phyloP scores from a whole-genome alignment of 1,140 invertebrate species.

The Protaetia brevitarsis region DNA sequence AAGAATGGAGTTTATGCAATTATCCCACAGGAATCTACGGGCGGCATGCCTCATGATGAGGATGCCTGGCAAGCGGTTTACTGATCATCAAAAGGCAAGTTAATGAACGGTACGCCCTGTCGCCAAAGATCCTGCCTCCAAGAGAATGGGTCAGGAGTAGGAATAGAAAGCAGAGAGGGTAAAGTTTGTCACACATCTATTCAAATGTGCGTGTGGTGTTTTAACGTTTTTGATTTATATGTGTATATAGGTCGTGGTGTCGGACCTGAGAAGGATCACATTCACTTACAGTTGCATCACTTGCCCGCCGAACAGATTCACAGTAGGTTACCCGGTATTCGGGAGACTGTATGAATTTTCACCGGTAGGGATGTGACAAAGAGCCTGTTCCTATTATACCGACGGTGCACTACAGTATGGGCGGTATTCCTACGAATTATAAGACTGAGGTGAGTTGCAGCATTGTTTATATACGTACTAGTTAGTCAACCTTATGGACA shows the following conservation, averaged over 20 bases:
- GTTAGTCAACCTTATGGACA: too few species aligned
- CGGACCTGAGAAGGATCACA: constrained; percentile 96
- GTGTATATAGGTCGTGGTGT: too few species aligned
- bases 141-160: constrained; percentile 95
- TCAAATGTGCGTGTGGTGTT: too few species aligned
- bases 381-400: constrained; percentile 97
- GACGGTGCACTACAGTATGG: constrained; percentile 99
- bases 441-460: too few species aligned
- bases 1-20: constrained; percentile 99
- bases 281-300: constrained; percentile 94
- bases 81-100: constrained; percentile 93
- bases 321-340: constrained; percentile 75
- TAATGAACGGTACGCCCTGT: constrained; percentile 98
- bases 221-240: too few species aligned
- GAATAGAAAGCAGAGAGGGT: constrained; percentile 97
- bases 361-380: constrained; percentile 95
- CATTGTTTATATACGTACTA: too few species aligned
- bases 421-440: constrained; percentile 95
- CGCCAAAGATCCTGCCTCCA: constrained; percentile 96
- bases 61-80: constrained; percentile 93
- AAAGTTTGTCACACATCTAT: too few species aligned
- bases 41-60: constrained; percentile 96
- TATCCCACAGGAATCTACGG: constrained; percentile 99
- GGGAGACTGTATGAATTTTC: constrained; percentile 97
- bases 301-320: constrained; percentile 89